These are phyloP conservation scores for Callospermophilus lateralis DNA, from an alignment of 2,113 vertebrate species.

Conservation along the genomic window DNA sequence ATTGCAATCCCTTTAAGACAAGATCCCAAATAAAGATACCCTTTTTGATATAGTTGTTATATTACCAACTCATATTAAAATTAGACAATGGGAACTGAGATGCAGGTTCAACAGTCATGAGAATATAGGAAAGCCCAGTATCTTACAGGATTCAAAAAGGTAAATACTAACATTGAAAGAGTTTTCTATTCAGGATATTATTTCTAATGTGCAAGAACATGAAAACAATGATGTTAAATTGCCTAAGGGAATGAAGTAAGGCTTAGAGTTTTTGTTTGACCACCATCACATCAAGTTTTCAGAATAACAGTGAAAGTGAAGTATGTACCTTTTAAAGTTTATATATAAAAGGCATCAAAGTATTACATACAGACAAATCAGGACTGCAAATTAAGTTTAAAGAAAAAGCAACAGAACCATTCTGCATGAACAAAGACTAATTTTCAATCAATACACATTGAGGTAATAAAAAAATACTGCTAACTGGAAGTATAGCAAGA, in stretches of 20 bases:
- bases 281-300: slow-evolving; percentile 58
- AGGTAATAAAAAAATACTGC: neutral
- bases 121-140: neutral
- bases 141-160: neutral
- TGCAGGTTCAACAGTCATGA: neutral
- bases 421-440: slow-evolving; percentile 58
- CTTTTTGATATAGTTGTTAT: neutral
- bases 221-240: slow-evolving; percentile 27
- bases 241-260: slow-evolving; percentile 42
- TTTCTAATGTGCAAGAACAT: neutral
- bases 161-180: slow-evolving; percentile 56
- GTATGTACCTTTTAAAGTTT: slow-evolving; percentile 64
- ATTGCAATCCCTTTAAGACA: neutral
- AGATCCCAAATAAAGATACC: neutral
- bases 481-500: slow-evolving; percentile 4
- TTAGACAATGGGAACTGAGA: neutral
- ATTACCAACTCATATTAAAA: neutral
- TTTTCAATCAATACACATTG: slow-evolving; percentile 61
- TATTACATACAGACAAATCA: slow-evolving; percentile 61
- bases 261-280: slow-evolving; percentile 68
- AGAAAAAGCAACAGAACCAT: slow-evolving; percentile 34
- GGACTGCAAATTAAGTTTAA: slow-evolving; percentile 68
- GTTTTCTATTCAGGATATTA: neutral
- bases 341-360: slow-evolving; percentile 75
- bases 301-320: slow-evolving; percentile 73